Evolutionary conservation across 2,797 vertebrate species (phyloP).

Genomic region (Acipenser transmontanus): DNA sequence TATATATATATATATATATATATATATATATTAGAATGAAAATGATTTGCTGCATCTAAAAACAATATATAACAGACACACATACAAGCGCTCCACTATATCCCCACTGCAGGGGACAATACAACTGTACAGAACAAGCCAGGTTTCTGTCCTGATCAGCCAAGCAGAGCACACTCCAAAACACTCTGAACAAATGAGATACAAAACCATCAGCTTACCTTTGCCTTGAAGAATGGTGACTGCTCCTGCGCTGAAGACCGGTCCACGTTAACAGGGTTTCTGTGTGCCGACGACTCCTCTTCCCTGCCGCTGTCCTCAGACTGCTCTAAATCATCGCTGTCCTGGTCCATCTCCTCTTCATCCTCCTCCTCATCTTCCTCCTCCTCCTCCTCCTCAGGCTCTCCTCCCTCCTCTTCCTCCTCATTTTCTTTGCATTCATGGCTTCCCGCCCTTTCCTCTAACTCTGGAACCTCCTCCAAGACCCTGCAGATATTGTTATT

Average conservation of each 20-base stretch:
- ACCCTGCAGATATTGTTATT: constrained; percentile 26
- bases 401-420: constrained; percentile 35
- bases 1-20: too few relatives aligned
- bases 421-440: constrained; percentile 69
- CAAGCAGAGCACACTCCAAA: too few relatives aligned
- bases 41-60: too few relatives aligned
- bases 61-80: too few relatives aligned
- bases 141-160: too few relatives aligned
- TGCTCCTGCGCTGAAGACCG: constrained; percentile 59
- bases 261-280: constrained; percentile 74
- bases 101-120: too few relatives aligned
- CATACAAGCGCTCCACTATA: too few relatives aligned
- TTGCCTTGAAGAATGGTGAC: constrained; percentile 71
- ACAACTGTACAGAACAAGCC: too few relatives aligned
- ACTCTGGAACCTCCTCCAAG: constrained; percentile 45
- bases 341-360: constrained; percentile 97
- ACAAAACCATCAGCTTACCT: constrained; percentile 64
- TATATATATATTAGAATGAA: too few relatives aligned
- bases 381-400: constrained; percentile 8
- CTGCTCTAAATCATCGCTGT: constrained; percentile 95
- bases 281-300: constrained; percentile 71
- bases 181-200: too few relatives aligned
- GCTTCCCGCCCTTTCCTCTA: constrained; percentile 67
- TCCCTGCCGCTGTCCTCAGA: constrained; percentile 88
- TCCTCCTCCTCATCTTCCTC: constrained; percentile 68